phyloP scores from a whole-genome alignment of 2,113 vertebrate species.

The Leucoraja erinaceus region DNA sequence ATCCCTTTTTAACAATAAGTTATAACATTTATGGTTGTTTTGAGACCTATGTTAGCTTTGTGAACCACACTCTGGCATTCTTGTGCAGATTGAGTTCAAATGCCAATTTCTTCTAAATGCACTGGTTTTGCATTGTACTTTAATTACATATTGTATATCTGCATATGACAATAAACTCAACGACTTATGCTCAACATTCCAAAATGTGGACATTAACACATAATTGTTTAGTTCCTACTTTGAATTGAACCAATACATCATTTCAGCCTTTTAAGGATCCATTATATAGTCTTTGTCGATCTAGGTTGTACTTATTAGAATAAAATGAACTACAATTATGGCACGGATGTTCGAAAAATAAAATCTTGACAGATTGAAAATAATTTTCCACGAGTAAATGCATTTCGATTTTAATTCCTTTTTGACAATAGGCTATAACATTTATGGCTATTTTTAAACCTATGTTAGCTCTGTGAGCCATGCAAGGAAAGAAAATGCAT shows the following conservation, averaged over 20 bases:
- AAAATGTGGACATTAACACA: background rate
- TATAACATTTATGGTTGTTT: background rate
- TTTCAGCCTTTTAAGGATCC: background rate
- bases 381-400: background rate
- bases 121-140: background rate
- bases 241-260: background rate
- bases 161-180: too few relatives aligned
- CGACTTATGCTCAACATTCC: background rate
- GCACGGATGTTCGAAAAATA: constrained; percentile 6
- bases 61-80: background rate
- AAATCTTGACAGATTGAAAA: constrained; percentile 20
- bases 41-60: background rate
- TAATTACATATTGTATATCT: background rate
- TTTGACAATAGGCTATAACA: background rate
- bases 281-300: background rate
- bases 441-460: background rate
- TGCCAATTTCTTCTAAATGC: background rate
- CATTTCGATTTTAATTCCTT: background rate
- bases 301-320: background rate
- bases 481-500: background rate
- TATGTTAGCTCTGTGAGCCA: background rate
- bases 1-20: background rate
- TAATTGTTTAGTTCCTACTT: background rate
- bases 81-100: constrained; percentile 6
- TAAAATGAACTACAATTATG: background rate